These are phyloP conservation scores for Tridacna gigas DNA, from an alignment of 2,888 invertebrate species.

Conservation along the genomic window DNA sequence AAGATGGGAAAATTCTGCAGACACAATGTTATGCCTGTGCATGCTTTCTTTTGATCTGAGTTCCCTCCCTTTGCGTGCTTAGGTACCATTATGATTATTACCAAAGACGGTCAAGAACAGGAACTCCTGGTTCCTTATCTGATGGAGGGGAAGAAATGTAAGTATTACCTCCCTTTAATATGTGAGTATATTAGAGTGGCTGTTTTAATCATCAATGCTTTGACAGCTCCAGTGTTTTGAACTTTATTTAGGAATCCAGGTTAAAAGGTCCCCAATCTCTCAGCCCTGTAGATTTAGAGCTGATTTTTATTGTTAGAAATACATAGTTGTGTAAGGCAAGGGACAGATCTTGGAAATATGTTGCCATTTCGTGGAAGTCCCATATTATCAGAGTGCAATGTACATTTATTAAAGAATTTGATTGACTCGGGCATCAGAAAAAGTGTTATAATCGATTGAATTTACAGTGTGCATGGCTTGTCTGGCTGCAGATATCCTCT, in stretches of 20 bases:
- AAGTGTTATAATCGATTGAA: no score
- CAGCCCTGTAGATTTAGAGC: no score
- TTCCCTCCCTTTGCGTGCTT: constrained; percentile 64
- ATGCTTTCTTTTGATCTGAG: constrained; percentile 52
- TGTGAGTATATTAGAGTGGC: constrained; percentile 33
- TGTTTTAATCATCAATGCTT: constrained; percentile 12
- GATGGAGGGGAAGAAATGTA: constrained; percentile 72
- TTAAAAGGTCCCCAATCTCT: no score
- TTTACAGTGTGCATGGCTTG: no score
- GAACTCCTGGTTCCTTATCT: constrained; percentile 71
- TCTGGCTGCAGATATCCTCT: no score
- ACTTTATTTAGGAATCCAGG: background rate
- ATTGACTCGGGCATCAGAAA: no score
- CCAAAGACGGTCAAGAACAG: constrained; percentile 69
- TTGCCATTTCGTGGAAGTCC: no score
- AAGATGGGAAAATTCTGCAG: background rate
- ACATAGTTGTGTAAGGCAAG: no score
- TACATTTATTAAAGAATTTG: no score
- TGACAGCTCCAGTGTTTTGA: constrained; percentile 10
- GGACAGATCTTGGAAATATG: no score
- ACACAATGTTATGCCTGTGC: constrained; percentile 58
- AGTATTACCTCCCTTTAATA: constrained; percentile 58
- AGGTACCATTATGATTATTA: constrained; percentile 66
- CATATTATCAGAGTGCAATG: no score
- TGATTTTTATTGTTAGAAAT: no score